Evolutionary conservation across 1,140 invertebrate species (phyloP), one percentile per base, ranked within the genome.

Genomic region (Portunus trituberculatus): DNA sequence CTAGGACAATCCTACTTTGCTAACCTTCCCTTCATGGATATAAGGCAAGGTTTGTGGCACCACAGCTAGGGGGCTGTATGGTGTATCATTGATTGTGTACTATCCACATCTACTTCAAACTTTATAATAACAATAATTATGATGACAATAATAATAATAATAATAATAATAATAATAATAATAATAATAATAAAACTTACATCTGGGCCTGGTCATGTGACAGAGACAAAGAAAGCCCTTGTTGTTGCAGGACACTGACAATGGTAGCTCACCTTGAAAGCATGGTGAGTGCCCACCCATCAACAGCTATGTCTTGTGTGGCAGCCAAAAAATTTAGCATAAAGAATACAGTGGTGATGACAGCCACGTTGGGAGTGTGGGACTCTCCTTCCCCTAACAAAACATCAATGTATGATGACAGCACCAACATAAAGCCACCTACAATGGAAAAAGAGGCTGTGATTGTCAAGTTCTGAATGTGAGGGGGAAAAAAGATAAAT

Each of bases 231-330:
- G 39, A 39, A 6, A 2, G 39, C 39, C 39, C 39, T 39, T 39
- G 39, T 6, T 39, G 39, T 6, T 39, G 39, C 39, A 2, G 39
- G 39, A 1, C 39, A 59, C 52, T 59, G 0, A 20, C 52, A 14
- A 59, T 4, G 52, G 3, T 59, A 59, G 12, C 52, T 59, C 52
- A 97, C 99, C 99, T 94, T 14, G 96, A 96, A 3, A 99, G 97
- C 99, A 99, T 99, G 3, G 99, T 99, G 0, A 99, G 97, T 0
- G 99, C 99, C 99, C 99, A 99, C 6, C 99, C 99, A 98, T 99
- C 99, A 0, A 99, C 99, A 93, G 99, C 99, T 97, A 99, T 99
- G 97, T 99, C 99, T 97, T 99, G 99, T 32, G 99, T 99, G 1
- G 99, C 99, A 25, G 99, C 99, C 91, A 99, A 97, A 96, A 99